Conservation (phyloP, 2,113 vertebrate genomes). For the Origma solitaria region DNA sequence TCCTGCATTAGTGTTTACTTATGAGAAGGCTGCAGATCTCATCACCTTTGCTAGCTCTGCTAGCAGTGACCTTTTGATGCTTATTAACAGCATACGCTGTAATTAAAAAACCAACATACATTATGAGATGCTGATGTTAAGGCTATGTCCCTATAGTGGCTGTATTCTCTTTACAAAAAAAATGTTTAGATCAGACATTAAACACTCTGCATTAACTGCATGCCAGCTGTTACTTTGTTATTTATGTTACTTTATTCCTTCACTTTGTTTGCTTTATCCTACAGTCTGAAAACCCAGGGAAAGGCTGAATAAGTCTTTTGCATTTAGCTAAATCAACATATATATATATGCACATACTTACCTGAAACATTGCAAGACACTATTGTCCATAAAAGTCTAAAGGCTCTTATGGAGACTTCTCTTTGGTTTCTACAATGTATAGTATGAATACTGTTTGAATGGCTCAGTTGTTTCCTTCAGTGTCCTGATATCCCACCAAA, state of each 20-base stretch:
- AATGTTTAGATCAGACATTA: neutral
- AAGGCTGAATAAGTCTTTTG: neutral
- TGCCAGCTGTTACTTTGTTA: neutral
- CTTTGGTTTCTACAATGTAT: constrained; percentile 50
- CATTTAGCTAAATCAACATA: neutral
- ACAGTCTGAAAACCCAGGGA: neutral
- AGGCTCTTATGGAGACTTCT: neutral
- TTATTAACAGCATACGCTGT: neutral
- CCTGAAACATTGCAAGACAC: neutral
- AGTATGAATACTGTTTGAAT: constrained; percentile 46
- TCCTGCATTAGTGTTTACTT: neutral
- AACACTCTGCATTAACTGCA: neutral
- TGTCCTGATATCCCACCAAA: constrained; percentile 55
- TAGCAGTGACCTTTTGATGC: neutral
- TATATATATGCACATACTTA: neutral
- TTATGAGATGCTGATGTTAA: neutral
- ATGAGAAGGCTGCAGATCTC: neutral
- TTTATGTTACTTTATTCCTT: neutral
- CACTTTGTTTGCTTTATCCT: neutral
- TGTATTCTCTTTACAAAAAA: neutral
- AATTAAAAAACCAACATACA: neutral
- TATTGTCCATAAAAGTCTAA: neutral
- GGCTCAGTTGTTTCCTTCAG: constrained; percentile 56
- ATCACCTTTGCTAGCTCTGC: neutral
- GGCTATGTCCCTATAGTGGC: neutral